Evolutionary conservation across 2,888 invertebrate species (phyloP), one percentile per base, ranked within the genome.

Genomic region (Drosophila algonquin): DNA sequence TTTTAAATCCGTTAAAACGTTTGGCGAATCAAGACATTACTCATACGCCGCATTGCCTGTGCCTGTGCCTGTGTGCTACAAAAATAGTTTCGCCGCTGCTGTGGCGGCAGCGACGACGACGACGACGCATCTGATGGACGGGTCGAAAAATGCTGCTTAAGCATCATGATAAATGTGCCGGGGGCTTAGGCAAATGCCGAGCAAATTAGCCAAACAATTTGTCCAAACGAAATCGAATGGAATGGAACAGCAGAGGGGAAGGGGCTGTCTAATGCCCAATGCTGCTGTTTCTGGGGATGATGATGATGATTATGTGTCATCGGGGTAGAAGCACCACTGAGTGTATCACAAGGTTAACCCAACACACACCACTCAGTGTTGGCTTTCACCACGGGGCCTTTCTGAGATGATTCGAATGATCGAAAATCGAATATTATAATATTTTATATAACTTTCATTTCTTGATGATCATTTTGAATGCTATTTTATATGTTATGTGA

Each of bases 1-100:
- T 87, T 84, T 75, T 65, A 69, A 75, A 65, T 72, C 85, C 76
- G 81, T 67, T 55, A 81, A 81, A 81, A 78, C 81, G 75, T 75
- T 74, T 84, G 81, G 87, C 79, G 73, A 81, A 83, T 84, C 76
- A 82, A 86, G 77, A 87, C 88, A 85, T 85, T 85, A 85, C 88
- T 85, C 85, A 85, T 85, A 85, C 85, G 83, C 83, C 75, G 80
- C 65, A 81, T 83, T 79, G 71, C 67, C 54, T 10, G 57, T 12
- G 71, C 67, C 54, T 10, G 57, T 12, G 59, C 67, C 54, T 6
- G 63, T 12, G 59, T 16, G 21, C 52, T 64, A 52, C 65, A 59
- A 74, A 87, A 84, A 84, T 87, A 87, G 80, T 76, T 73, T 47
- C 54, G 10, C 44, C 48, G 47, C 48, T n/a, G 4, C 35, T 35